phyloP scores from a whole-genome alignment of 2,113 vertebrate species.

The Ardeotis arabs region DNA sequence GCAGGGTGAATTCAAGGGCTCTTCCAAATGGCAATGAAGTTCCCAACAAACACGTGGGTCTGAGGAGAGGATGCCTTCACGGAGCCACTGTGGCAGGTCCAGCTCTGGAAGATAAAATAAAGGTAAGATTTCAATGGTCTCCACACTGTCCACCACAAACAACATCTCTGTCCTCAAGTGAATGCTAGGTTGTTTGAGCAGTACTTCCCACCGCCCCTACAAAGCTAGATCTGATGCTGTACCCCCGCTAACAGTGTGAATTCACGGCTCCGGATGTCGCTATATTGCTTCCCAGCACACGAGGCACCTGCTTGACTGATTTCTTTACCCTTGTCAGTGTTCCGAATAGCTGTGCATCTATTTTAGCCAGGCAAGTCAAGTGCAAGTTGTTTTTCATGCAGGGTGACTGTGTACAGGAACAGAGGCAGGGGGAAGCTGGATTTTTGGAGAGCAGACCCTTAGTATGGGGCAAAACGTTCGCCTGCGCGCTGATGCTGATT shows the following conservation, averaged over 20 bases:
- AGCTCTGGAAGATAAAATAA: background rate
- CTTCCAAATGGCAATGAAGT: background rate
- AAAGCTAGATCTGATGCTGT: background rate
- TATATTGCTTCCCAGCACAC: background rate
- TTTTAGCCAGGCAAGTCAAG: slow-evolving; percentile 6
- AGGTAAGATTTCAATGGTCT: background rate
- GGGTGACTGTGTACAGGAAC: background rate
- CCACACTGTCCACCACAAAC: background rate
- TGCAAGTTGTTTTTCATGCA: background rate
- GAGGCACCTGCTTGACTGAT: slow-evolving; percentile 11
- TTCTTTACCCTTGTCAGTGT: slow-evolving; percentile 31
- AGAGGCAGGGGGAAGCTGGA: background rate
- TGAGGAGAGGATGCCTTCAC: background rate
- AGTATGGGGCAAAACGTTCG: background rate
- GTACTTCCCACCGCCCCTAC: background rate
- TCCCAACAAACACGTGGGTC: background rate
- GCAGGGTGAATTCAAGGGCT: slow-evolving; percentile 24
- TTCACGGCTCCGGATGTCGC: background rate
- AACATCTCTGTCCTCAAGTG: background rate
- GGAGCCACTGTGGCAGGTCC: background rate
- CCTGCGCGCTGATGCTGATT: background rate
- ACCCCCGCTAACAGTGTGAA: background rate
- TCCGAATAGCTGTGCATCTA: background rate
- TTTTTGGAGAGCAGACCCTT: background rate
- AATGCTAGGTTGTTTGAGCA: background rate